These are phyloP conservation scores for Coecobrya sp. DNA, from an alignment of 2,888 invertebrate species.

Conservation along the genomic window DNA sequence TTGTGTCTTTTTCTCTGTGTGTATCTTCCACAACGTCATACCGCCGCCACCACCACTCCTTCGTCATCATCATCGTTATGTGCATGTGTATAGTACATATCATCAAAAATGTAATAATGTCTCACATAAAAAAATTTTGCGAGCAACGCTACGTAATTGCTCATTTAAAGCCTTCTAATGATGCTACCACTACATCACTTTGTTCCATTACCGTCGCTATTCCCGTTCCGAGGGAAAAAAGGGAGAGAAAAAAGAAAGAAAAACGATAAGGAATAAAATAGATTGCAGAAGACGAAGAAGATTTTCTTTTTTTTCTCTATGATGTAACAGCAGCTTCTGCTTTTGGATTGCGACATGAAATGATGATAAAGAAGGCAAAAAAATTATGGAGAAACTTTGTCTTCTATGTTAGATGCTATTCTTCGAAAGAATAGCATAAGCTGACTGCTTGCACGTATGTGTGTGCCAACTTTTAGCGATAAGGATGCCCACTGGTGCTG, in stretches of 20 bases:
- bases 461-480: constrained; percentile 3
- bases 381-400: constrained; percentile 11
- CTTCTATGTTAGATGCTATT: neutral
- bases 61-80: constrained; percentile 20
- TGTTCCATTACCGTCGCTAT: constrained; percentile 18
- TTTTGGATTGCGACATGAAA: neutral
- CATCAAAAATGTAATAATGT: constrained; percentile 57
- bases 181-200: constrained; percentile 20
- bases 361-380: constrained; percentile 18
- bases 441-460: neutral
- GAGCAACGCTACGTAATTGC: constrained; percentile 50
- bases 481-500: neutral
- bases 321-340: neutral
- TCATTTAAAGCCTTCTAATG: constrained; percentile 70
- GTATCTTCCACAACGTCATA: neutral
- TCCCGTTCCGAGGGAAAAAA: neutral
- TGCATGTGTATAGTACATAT: constrained; percentile 5
- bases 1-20: neutral
- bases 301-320: neutral
- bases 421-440: neutral
- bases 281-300: neutral
- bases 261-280: constrained; percentile 31
- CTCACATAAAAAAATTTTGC: constrained; percentile 51
- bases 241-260: neutral
- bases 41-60: neutral